Base-by-base conservation (phyloP, 2,888 invertebrate species). In the Invenusta paracnida region DNA sequence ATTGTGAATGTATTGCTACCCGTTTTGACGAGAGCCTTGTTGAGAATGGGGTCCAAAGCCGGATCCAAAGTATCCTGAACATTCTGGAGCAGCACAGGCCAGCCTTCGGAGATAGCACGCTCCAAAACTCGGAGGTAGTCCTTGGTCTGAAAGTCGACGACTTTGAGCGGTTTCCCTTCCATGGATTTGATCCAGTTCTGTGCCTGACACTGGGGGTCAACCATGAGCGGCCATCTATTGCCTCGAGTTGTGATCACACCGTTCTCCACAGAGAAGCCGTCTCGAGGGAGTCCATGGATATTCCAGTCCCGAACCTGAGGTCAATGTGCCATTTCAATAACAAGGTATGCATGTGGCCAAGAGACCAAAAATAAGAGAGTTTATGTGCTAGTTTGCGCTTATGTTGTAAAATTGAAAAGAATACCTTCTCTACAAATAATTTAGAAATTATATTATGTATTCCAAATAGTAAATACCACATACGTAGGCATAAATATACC, bases 181-280 rank as follows among this genome's bases (percentile, higher is more conserved):
- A 95, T 94, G 85, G 94, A 94, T 88, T 94, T 94, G 86, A 96
- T 94, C 96, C 96, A 96, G 89, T 95, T 95, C 88, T 94, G 93
- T 0, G 96, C 96, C 91, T 96, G 96, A 31, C 94, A 30, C 79
- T 96, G 96, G 0, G 96, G 96, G 92, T 96, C 96, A 66, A 96
- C 95, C 87, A 96, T 94, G 5, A 96, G 92, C 0, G 96, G 96
- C 95, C 96, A 96, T 73, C 95, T 93, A 0, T 94, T 93, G 0
- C 95, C 94, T 0, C 94, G 93, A 0, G 94, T 95, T 25, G 96
- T 94, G 89, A 96, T 95, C 31, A 96, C 95, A 30, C 96, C 96
- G 90, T 96, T 96, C 92, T 96, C 96, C 0, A 95, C 95, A 88
- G 96, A 96, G 91, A 96, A 96, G 89, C 93, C 94, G 91, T 96